These are phyloP conservation scores for Mionectes macconnelli DNA, from an alignment of 2,113 vertebrate species.

Conservation along the genomic window DNA sequence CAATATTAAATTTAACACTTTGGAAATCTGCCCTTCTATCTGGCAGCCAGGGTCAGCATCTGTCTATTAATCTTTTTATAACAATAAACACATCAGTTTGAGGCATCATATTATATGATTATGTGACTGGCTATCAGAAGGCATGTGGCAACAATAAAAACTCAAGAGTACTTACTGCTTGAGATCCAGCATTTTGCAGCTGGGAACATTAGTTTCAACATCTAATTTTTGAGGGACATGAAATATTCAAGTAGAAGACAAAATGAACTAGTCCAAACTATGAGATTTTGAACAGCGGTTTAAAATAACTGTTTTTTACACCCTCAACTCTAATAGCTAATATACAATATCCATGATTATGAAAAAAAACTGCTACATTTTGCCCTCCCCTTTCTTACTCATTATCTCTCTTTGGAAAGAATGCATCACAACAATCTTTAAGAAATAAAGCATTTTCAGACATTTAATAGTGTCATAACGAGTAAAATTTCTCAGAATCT, in stretches of 20 bases:
- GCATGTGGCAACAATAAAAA: conserved; percentile 29
- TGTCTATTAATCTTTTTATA: conserved; percentile 18
- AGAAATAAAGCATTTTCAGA: background rate
- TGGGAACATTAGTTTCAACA: background rate
- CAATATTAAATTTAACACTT: background rate
- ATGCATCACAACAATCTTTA: background rate
- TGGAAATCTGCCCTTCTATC: background rate
- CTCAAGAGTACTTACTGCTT: conserved; percentile 3
- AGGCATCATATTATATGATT: background rate
- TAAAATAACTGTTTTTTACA: background rate
- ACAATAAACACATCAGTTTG: background rate
- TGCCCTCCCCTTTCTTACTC: background rate
- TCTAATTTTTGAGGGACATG: background rate
- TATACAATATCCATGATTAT: background rate
- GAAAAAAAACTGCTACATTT: background rate
- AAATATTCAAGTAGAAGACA: background rate
- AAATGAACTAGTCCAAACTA: background rate
- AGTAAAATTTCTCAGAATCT: background rate
- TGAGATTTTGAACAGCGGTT: background rate
- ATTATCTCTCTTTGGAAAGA: background rate
- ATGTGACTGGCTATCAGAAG: background rate
- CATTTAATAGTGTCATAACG: background rate
- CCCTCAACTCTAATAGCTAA: background rate
- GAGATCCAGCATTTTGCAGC: background rate
- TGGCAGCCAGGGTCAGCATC: background rate